Evolutionary conservation across 1,140 invertebrate genomes (phyloP), one percentile per base, ranked within the genome.

Genomic region (Wiebesia pumilae): DNA sequence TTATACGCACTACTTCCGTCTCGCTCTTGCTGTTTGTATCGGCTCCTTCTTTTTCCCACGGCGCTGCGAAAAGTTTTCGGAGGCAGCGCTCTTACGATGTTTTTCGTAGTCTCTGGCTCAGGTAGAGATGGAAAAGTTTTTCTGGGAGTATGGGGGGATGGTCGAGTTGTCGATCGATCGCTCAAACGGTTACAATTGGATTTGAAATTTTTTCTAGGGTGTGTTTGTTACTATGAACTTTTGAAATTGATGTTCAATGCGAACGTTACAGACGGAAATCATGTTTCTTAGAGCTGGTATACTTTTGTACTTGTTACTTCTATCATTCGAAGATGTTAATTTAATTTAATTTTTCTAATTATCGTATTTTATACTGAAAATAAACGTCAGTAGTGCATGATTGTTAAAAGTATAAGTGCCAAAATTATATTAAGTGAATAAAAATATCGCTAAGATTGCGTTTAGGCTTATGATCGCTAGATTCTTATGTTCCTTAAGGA

Each of bases 31-130:
- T 24, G 58, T 40, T n/a, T 21, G 30, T 27, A 73, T 38, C 35
- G n/a, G 33, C 62, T 47, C 62, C n/a, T 47, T 24, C 2, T 33
- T 78, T 73, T 86, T 86, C 85, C 85, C 84, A 85, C 84, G 84
- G 65, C n/a, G 38, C 67, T 82, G 85, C 85, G 67, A 86, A 86
- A 85, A 82, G 38, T 77, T 85, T 81, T 27, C 81, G 62, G 27
- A 71, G 30, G 43, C 80, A 3, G 19, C 33, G 65, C 40, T 27
- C 73, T 77, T 21, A 40, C 51, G 40, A 78, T 78, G 69, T 54
- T 82, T 71, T 82, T 83, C 83, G 51, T 75, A 30, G 78, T n/a
- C 73, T 35, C 3, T 10, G 12, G 3, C 12, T 58, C 83, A 84
- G 83, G 83, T 84, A 84, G 71, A 38, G 67, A 73, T 21, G 33